Evolutionary conservation across 2,113 vertebrate species (phyloP).

Genomic region (Aegithalos caudatus): DNA sequence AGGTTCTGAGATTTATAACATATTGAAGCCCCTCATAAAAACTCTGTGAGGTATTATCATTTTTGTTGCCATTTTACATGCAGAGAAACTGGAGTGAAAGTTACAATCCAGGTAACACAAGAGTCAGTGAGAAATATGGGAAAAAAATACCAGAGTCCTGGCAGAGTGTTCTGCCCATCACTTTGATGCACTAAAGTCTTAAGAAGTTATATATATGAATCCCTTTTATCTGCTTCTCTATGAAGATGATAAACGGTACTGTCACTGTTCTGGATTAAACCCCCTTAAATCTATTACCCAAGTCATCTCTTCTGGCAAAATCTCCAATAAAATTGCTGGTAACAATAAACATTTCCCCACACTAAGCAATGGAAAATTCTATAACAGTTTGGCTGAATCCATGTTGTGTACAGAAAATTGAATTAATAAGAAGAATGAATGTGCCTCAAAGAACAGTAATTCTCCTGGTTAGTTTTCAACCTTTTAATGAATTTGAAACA

Average conservation of each 20-base stretch:
- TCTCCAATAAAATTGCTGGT: conserved; percentile 35
- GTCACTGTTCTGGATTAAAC: background rate
- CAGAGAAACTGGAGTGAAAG: background rate
- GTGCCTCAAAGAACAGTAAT: background rate
- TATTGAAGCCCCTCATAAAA: background rate
- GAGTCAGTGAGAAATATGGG: background rate
- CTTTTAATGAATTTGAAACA: background rate
- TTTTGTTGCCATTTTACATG: background rate
- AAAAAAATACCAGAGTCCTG: background rate
- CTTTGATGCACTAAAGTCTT: background rate
- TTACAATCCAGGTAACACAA: background rate
- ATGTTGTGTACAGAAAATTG: conserved; percentile 50
- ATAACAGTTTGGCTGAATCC: conserved; percentile 39
- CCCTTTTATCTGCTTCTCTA: background rate
- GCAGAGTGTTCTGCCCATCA: background rate
- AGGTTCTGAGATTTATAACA: background rate
- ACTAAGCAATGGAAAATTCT: conserved; percentile 62
- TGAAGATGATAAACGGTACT: background rate
- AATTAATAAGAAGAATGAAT: conserved; percentile 30
- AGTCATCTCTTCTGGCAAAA: conserved; percentile 2
- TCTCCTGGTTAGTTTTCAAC: conserved; percentile 3
- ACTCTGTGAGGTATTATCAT: background rate
- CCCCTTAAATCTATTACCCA: background rate
- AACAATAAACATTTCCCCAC: conserved; percentile 26
- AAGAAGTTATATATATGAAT: background rate